Evolutionary conservation across 2,113 vertebrate species (phyloP).

Genomic region (Acanthisitta chloris): DNA sequence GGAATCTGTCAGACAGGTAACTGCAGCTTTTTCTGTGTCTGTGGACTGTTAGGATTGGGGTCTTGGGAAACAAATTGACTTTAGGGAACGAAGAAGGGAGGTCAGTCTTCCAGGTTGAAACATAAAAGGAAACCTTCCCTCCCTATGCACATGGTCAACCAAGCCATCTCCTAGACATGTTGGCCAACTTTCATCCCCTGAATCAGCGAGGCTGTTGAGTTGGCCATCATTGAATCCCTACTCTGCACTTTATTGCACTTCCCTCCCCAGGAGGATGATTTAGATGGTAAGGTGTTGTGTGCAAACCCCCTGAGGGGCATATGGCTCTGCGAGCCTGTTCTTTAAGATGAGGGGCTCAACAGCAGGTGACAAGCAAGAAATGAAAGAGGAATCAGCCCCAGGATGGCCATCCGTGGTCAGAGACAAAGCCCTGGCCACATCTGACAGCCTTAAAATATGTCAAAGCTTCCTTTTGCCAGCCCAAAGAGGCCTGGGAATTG

Average conservation of each 20-base stretch:
- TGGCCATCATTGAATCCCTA: accelerated
- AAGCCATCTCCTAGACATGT: not conserved
- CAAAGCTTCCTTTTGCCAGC: not conserved
- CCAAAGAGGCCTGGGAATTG: not conserved
- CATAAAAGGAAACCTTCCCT: not conserved
- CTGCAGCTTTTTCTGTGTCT: not conserved
- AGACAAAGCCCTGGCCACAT: not conserved
- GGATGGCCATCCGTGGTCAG: not conserved
- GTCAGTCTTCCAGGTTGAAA: not conserved
- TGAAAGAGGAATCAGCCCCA: not conserved
- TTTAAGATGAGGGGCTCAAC: not conserved
- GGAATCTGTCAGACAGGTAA: not conserved
- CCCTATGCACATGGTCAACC: not conserved
- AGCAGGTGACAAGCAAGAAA: not conserved
- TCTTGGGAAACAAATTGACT: not conserved
- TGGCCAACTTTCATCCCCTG: not conserved
- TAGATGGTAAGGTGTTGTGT: not conserved
- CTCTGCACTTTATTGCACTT: not conserved
- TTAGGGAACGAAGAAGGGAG: not conserved
- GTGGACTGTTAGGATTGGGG: not conserved
- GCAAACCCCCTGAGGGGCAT: not conserved
- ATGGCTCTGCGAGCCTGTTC: not conserved
- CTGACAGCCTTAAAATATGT: not conserved
- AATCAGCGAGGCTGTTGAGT: accelerated
- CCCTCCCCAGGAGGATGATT: not conserved